Conservation (phyloP, 2,113 vertebrate genomes). For the Engystomops pustulosus region DNA sequence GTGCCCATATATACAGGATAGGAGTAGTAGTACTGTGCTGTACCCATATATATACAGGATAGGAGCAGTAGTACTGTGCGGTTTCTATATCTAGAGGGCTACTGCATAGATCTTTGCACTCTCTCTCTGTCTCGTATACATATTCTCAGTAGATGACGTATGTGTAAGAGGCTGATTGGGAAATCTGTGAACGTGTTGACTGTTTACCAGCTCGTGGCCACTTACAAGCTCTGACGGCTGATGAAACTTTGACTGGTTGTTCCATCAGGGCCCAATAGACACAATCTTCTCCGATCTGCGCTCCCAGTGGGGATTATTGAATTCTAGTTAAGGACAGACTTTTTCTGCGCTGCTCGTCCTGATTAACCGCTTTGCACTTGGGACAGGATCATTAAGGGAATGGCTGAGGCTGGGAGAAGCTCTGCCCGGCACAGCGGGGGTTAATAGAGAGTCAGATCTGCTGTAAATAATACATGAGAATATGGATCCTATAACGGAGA, state of each 20-base stretch:
- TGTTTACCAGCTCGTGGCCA: constrained; percentile 52
- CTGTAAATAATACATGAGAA: constrained; percentile 35
- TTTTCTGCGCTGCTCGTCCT: neutral
- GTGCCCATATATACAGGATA: no score
- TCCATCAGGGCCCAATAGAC: constrained; percentile 58
- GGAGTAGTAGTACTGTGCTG: no score
- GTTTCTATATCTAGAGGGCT: no score
- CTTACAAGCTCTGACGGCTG: constrained; percentile 27
- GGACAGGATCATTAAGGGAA: no score
- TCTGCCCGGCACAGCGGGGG: neutral
- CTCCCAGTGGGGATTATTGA: constrained; percentile 22
- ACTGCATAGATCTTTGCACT: no score
- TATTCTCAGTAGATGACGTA: neutral
- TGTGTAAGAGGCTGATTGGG: neutral
- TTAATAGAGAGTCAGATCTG: constrained; percentile 7
- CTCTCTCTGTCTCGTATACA: no score
- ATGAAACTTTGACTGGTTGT: constrained; percentile 52
- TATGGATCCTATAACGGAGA: constrained; percentile 1
- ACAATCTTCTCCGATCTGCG: constrained; percentile 5
- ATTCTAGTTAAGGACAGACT: constrained; percentile 21
- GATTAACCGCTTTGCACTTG: constrained; percentile 30
- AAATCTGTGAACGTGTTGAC: constrained; percentile 9
- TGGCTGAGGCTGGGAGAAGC: neutral
- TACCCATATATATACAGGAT: no score
- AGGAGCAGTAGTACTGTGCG: no score